Percentiles rank a stretch among this genome's conserved stretches.
phyloP scores from a whole-genome alignment of 2,888 invertebrate genomes.

The Chrysolina haemoptera region DNA sequence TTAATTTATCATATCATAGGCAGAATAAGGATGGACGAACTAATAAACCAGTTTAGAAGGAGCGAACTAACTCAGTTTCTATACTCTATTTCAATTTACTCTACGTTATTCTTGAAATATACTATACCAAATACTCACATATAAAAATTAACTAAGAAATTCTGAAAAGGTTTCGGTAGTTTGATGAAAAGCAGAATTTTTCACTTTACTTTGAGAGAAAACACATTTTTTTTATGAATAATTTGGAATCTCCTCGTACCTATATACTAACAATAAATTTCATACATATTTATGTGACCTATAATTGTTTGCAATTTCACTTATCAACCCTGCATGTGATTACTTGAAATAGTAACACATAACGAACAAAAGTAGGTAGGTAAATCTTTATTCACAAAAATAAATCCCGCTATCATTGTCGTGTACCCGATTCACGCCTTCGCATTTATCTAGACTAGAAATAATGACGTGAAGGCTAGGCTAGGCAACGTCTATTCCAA shows the following conservation, averaged over 20 bases:
- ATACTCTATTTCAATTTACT: no score
- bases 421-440: conserved; percentile 21
- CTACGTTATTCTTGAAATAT: no score
- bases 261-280: neutral
- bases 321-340: neutral
- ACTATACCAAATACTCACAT: no score
- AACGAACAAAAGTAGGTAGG: conserved; percentile 6
- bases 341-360: neutral
- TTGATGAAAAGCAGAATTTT: no score
- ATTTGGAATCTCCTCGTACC: neutral
- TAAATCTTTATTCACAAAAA: conserved; percentile 18
- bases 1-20: no score
- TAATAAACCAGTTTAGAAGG: no score
- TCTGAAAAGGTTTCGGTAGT: no score
- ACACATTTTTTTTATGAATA: no score
- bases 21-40: no score
- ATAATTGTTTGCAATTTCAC: conserved; percentile 1
- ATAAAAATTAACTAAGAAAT: no score
- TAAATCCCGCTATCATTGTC: conserved; percentile 19
- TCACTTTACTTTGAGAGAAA: no score
- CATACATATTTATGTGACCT: neutral
- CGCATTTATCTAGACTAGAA: conserved; percentile 32
- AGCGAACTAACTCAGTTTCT: no score
- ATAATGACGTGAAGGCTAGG: conserved; percentile 31
- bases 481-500: conserved; percentile 30